phyloP scores from a whole-genome alignment of 2,113 vertebrate genomes.

The Ctenomys sociabilis region DNA sequence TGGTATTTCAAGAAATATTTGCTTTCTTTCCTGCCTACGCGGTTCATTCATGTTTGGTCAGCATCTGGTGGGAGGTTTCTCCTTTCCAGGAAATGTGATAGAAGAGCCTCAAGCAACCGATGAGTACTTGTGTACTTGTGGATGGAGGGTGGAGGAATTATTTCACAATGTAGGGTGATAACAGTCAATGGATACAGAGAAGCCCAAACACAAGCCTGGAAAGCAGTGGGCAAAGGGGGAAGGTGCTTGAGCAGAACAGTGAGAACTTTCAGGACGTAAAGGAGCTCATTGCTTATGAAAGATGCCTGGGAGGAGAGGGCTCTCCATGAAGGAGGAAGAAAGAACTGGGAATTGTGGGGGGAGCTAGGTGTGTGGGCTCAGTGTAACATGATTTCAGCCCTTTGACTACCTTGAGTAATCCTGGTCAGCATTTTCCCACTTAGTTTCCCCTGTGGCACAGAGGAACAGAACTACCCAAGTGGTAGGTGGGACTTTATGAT shows the following conservation, averaged over 20 bases:
- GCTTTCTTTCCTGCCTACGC: background rate
- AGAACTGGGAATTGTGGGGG: no score
- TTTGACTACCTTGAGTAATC: background rate
- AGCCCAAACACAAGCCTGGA: rapidly evolving
- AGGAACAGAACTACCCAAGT: background rate
- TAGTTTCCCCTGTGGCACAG: background rate
- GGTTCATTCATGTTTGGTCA: background rate
- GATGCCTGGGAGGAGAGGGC: no score
- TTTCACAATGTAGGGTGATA: background rate
- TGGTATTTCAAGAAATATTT: background rate
- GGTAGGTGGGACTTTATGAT: background rate
- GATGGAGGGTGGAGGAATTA: background rate
- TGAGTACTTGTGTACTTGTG: background rate
- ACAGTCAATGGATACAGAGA: background rate
- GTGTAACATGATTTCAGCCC: background rate
- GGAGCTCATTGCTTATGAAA: background rate
- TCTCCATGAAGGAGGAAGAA: background rate
- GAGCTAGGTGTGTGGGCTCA: no score
- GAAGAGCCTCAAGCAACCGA: background rate
- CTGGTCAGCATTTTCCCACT: background rate
- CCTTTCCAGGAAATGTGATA: background rate
- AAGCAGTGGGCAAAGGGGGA: background rate
- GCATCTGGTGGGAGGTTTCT: background rate
- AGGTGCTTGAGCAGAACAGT: background rate
- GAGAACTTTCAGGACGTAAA: no score